Percentiles rank a stretch among this genome's conserved stretches.
Evolutionary conservation across 2,113 vertebrate genomes (phyloP).

Genomic region (Sinocyclocheilus anshuiensis): DNA sequence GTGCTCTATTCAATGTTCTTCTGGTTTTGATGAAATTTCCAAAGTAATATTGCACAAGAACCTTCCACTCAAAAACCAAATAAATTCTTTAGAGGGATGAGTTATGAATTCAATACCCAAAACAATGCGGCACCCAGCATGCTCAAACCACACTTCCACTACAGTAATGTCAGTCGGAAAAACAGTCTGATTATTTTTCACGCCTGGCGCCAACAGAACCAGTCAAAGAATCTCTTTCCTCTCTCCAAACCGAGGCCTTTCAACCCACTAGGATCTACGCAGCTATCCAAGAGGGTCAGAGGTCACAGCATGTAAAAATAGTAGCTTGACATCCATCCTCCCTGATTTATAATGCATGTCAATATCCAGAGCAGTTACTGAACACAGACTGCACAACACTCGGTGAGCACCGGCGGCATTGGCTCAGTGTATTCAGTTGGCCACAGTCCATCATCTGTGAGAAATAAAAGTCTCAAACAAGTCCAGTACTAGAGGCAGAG

Average conservation of each 20-base stretch:
- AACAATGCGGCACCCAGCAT: slow-evolving; percentile 29
- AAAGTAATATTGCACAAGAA: slow-evolving; percentile 4
- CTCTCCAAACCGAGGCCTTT: slow-evolving; percentile 60
- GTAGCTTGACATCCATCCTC: slow-evolving; percentile 69
- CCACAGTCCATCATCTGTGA: slow-evolving; percentile 35
- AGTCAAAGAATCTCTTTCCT: slow-evolving; percentile 38
- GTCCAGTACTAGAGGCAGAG: slow-evolving; percentile 26
- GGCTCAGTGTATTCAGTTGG: slow-evolving; percentile 24
- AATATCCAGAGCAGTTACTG: slow-evolving; percentile 60
- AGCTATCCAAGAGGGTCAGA: slow-evolving; percentile 60
- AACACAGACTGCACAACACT: slow-evolving; percentile 55
- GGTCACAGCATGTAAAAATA: slow-evolving; percentile 72
- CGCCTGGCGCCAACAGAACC: slow-evolving; percentile 32
- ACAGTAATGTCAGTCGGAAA: slow-evolving; percentile 28
- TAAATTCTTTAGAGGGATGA: not conserved
- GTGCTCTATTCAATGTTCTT: not conserved
- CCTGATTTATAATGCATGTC: slow-evolving; percentile 77
- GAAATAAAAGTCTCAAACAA: slow-evolving; percentile 34
- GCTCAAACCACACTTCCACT: slow-evolving; percentile 24
- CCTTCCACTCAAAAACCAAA: slow-evolving; percentile 2
- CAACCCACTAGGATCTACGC: slow-evolving; percentile 52
- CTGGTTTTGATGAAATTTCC: not conserved
- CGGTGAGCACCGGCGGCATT: slow-evolving; percentile 43
- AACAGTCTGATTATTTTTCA: slow-evolving; percentile 48
- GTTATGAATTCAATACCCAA: slow-evolving; percentile 28